Evolutionary conservation across 2,113 vertebrate genomes (phyloP), one percentile per base, ranked within the genome.

Genomic region (Elanus axillaris): DNA sequence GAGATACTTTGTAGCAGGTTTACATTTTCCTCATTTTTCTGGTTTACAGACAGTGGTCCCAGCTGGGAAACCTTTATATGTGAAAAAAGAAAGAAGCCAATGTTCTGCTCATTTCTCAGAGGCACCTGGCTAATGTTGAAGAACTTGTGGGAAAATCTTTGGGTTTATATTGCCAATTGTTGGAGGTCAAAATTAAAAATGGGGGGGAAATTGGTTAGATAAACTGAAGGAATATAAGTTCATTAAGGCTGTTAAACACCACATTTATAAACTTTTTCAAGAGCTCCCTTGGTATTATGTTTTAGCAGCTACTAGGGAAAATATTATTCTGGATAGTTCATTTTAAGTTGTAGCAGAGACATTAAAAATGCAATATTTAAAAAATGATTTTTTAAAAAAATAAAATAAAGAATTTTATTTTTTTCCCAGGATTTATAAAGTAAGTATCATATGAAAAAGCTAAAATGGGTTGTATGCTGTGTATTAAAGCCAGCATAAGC

Each of bases 11-110:
- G 10, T 34, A 34, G 7, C 8, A 66, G 18, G 5, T 4, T 75
- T 67, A 48, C 1, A 27, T 31, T 45, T 80, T 43, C 26, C 40
- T 71, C 2, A 10, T 48, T 53, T 68, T 80, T 71, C 14, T 55
- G 13, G 2, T 92, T 75, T 84, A 60, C 22, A 47, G 19, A 56
- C 16, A 79, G 29, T 16, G 0, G 0, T 1, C 16, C 2, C 26
- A 63, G 5, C 3, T 62, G 16, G 27, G 29, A 69, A 66, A 52
- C 1, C 3, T 52, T 88, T 53, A 5, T 52, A 34, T 22, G 15
- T 43, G 23, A 84, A 76, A 87, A 72, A 16, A 74, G 14, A 63
- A 45, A 66, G 10, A 81, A 58, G 21, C 2, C 52, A 66, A 26
- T 31, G 7, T 25, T 84, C 29, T 43, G 16, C 9, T 56, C 2